Evolutionary conservation across 2,797 vertebrate species (phyloP).

Genomic region (Hyperoplus lanceolatus): DNA sequence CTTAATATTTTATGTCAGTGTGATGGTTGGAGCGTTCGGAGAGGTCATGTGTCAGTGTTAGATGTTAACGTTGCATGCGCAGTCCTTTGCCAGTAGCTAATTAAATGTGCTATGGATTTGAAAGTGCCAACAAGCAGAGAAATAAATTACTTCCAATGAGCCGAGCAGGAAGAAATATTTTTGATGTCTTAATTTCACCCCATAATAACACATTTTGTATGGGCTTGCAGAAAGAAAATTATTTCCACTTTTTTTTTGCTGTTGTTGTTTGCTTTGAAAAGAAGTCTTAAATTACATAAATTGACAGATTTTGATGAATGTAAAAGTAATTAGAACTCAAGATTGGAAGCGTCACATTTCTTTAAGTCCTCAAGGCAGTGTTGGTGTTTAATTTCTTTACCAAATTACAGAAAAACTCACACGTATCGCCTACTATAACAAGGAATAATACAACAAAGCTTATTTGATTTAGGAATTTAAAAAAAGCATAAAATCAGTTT

Average conservation of each 20-base stretch:
- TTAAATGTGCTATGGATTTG: conserved; percentile 44
- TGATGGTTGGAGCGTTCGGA: conserved; percentile 60
- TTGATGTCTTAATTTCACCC: conserved; percentile 36
- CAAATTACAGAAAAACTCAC: neutral
- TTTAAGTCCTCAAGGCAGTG: neutral
- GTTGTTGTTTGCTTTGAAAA: conserved; percentile 24
- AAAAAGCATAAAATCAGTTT: neutral
- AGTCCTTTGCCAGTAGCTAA: conserved; percentile 41
- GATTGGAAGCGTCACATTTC: conserved; percentile 18
- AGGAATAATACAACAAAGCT: neutral
- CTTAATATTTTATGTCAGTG: conserved; percentile 76
- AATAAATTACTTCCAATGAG: conserved; percentile 31
- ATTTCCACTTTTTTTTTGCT: neutral
- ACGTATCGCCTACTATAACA: neutral
- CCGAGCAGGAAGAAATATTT: conserved; percentile 26
- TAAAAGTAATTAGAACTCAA: conserved; percentile 5
- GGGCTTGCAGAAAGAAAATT: conserved; percentile 1
- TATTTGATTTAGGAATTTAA: neutral
- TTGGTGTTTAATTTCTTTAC: conserved; percentile 21
- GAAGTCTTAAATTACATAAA: neutral
- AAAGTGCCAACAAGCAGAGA: conserved; percentile 29
- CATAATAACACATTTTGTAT: conserved; percentile 15
- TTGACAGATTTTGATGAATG: conserved; percentile 27
- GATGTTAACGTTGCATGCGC: conserved; percentile 28
- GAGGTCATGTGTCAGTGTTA: conserved; percentile 66